phyloP scores from a whole-genome alignment of 2,888 invertebrate genomes.

The Dynastes hyllus region DNA sequence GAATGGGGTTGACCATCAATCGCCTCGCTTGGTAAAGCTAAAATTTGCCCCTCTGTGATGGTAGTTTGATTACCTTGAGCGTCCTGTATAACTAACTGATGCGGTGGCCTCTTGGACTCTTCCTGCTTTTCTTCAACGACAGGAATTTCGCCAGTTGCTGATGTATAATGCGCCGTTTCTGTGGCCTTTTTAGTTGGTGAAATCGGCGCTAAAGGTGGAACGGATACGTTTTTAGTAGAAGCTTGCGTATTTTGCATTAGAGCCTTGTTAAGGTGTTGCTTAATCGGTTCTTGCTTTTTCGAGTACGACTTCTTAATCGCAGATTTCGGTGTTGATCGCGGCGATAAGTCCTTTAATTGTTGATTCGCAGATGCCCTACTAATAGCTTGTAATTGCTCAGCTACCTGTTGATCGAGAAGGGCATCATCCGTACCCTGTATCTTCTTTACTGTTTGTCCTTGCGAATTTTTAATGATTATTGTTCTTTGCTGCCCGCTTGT shows the following conservation, averaged over 20 bases:
- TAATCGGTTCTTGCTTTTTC: slow-evolving; percentile 38
- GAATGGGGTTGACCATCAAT: slow-evolving; percentile 82
- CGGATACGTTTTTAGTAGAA: slow-evolving; percentile 24
- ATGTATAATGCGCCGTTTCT: slow-evolving; percentile 38
- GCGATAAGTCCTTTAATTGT: slow-evolving; percentile 43
- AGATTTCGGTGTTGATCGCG: slow-evolving; percentile 18
- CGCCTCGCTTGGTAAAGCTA: slow-evolving; percentile 83
- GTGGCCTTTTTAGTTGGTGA: slow-evolving; percentile 58
- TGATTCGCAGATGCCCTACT: slow-evolving; percentile 63
- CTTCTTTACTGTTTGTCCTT: slow-evolving; percentile 68
- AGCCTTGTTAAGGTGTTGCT: slow-evolving; percentile 22
- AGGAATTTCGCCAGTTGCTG: slow-evolving; percentile 26
- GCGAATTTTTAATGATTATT: slow-evolving; percentile 68
- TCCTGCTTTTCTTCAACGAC: slow-evolving; percentile 47
- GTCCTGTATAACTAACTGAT: slow-evolving; percentile 70
- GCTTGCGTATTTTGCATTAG: slow-evolving; percentile 19
- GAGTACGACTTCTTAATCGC: slow-evolving; percentile 45
- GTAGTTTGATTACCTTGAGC: slow-evolving; percentile 69
- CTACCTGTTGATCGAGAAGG: slow-evolving; percentile 66
- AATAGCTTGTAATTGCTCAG: slow-evolving; percentile 69
- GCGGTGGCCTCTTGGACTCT: slow-evolving; percentile 64
- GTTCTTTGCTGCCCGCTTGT: slow-evolving; percentile 63
- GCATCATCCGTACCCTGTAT: slow-evolving; percentile 66
- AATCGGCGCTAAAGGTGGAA: slow-evolving; percentile 63
- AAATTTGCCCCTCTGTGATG: slow-evolving; percentile 77